These are phyloP conservation scores for Plutomurus gul DNA, from an alignment of 1,140 invertebrate species.

Conservation along the genomic window DNA sequence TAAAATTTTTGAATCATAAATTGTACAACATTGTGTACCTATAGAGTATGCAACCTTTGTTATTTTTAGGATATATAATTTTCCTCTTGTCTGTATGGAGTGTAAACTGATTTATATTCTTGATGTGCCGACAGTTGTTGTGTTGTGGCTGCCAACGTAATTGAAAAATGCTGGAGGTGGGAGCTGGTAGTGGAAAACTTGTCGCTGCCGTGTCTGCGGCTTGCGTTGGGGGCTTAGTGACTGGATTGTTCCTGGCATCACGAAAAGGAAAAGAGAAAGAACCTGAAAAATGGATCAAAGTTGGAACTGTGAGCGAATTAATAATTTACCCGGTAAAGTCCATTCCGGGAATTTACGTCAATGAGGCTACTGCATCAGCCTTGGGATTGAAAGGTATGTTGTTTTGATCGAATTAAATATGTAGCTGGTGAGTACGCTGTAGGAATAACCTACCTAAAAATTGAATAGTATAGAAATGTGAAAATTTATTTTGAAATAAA, in stretches of 20 bases:
- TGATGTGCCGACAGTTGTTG: background rate
- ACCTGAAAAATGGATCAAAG: slow-evolving; percentile 47
- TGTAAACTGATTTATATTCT: background rate
- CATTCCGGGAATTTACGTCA: background rate
- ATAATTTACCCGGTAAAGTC: slow-evolving; percentile 45
- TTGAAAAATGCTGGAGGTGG: background rate
- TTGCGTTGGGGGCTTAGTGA: background rate
- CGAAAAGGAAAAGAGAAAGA: background rate
- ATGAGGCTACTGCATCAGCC: background rate
- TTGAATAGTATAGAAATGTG: too few relatives aligned
- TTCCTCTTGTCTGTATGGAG: too few relatives aligned
- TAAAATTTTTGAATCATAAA: too few relatives aligned
- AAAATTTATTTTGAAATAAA: background rate
- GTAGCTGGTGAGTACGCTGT: too few relatives aligned
- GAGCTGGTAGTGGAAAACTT: background rate
- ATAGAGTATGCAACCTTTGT: too few relatives aligned
- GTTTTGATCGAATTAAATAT: too few relatives aligned
- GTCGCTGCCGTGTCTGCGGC: slow-evolving; percentile 10
- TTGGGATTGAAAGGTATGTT: slow-evolving; percentile 46
- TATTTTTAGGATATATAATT: too few relatives aligned
- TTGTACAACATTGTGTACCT: too few relatives aligned
- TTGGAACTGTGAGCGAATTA: slow-evolving; percentile 34
- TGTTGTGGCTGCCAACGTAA: background rate
- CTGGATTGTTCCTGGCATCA: background rate
- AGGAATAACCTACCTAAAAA: too few relatives aligned